phyloP scores from a whole-genome alignment of 2,888 invertebrate species.

The Apoda limacodes region DNA sequence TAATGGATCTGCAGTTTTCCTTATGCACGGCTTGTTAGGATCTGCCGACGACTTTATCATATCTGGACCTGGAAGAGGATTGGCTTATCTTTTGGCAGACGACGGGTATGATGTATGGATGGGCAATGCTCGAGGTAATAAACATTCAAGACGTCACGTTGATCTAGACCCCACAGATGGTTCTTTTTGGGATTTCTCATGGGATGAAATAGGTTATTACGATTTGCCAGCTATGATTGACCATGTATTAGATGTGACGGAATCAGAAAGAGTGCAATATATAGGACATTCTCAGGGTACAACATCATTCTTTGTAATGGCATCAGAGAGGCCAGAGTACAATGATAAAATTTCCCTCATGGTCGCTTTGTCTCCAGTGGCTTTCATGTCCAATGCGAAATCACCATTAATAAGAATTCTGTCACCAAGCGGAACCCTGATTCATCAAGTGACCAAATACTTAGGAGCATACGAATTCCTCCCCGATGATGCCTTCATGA shows the following conservation, averaged over 20 bases:
- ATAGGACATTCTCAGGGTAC: slow-evolving; percentile 80
- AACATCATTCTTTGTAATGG: slow-evolving; percentile 69
- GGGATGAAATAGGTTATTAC: slow-evolving; percentile 81
- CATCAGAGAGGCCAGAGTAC: slow-evolving; percentile 62
- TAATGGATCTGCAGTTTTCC: slow-evolving; percentile 34
- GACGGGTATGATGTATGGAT: slow-evolving; percentile 82
- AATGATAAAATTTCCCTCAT: slow-evolving; percentile 65
- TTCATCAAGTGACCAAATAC: slow-evolving; percentile 29
- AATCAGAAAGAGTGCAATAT: slow-evolving; percentile 67
- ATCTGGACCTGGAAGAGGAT: slow-evolving; percentile 33
- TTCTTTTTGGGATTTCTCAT: slow-evolving; percentile 78
- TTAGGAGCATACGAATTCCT: slow-evolving; percentile 74
- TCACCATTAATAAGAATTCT: slow-evolving; percentile 40
- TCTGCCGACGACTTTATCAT: slow-evolving; percentile 45
- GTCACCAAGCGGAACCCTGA: slow-evolving; percentile 29
- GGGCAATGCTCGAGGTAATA: slow-evolving; percentile 81
- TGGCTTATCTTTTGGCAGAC: slow-evolving; percentile 64
- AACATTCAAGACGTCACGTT: slow-evolving; percentile 70
- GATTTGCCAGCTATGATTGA: slow-evolving; percentile 88
- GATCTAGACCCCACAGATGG: slow-evolving; percentile 37
- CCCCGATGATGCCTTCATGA: slow-evolving; percentile 66
- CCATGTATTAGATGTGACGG: slow-evolving; percentile 67
- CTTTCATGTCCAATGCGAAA: slow-evolving; percentile 50
- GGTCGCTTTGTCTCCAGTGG: slow-evolving; percentile 71
- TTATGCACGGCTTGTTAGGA: slow-evolving; percentile 46